Conservation (phyloP, 2,888 invertebrate genomes). For the Aphrophora alni region DNA sequence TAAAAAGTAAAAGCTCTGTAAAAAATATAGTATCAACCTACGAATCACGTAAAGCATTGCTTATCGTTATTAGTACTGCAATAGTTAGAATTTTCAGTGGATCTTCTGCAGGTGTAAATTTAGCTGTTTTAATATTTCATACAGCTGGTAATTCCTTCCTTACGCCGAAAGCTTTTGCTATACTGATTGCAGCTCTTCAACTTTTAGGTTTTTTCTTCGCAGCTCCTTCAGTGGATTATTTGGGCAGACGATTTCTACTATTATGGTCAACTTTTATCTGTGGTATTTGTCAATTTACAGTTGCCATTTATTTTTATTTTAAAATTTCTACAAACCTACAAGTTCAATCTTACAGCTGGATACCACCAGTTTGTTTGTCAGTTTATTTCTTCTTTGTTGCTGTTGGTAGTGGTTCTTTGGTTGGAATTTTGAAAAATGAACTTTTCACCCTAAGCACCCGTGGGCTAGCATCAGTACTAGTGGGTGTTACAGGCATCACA, state of each 20-base stretch:
- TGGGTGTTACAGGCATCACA: neutral
- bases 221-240: conserved; percentile 51
- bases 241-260: conserved; percentile 41
- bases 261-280: neutral
- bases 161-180: neutral
- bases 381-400: neutral
- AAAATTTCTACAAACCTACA: neutral
- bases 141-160: conserved; percentile 56
- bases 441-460: neutral
- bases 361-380: neutral
- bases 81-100: conserved; percentile 64
- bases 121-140: conserved; percentile 67
- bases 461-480: neutral
- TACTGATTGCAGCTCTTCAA: conserved; percentile 61
- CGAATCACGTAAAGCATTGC: conserved; percentile 43
- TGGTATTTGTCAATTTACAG: neutral
- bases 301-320: neutral
- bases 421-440: neutral
- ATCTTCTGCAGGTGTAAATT: conserved; percentile 67
- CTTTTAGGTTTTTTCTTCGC: conserved; percentile 62
- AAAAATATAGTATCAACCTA: conserved; percentile 41
- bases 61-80: conserved; percentile 45
- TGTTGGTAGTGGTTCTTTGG: neutral
- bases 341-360: neutral
- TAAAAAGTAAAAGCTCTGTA: conserved; percentile 24